Evolutionary conservation across 2,113 vertebrate species (phyloP).

Genomic region (Probosciger aterrimus): DNA sequence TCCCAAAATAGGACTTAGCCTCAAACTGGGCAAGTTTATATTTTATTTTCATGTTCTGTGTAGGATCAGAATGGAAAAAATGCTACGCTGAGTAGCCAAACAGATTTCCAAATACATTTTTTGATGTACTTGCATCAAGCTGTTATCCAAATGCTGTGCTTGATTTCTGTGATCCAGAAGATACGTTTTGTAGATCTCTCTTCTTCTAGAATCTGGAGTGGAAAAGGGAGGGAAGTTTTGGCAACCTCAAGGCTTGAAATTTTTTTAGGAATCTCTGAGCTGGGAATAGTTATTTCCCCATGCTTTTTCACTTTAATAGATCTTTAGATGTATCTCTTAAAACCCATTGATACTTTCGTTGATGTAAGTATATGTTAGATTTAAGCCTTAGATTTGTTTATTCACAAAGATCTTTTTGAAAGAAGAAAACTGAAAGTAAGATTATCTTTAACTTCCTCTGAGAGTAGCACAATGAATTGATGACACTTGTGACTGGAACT

Average conservation of each 20-base stretch:
- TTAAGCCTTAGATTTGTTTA: background rate
- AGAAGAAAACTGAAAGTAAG: background rate
- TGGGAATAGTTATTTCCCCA: background rate
- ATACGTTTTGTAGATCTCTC: background rate
- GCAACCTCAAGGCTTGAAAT: background rate
- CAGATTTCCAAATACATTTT: background rate
- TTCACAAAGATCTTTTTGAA: background rate
- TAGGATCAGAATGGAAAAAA: background rate
- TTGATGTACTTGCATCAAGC: background rate
- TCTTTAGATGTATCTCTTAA: background rate
- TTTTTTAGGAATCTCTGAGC: background rate
- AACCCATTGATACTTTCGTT: background rate
- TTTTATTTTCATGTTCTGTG: background rate
- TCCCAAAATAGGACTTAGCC: conserved; percentile 96
- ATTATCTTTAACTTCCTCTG: background rate
- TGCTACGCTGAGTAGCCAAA: background rate
- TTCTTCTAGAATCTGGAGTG: background rate
- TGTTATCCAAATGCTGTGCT: background rate
- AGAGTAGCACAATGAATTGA: background rate
- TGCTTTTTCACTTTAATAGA: background rate
- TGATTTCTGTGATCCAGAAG: background rate
- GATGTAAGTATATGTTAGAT: background rate
- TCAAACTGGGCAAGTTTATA: conserved; percentile 86
- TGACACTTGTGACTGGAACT: background rate
- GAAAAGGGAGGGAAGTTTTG: background rate